These are phyloP conservation scores for Drosophila vallismaia DNA, from an alignment of 2,888 invertebrate species.

Conservation along the genomic window DNA sequence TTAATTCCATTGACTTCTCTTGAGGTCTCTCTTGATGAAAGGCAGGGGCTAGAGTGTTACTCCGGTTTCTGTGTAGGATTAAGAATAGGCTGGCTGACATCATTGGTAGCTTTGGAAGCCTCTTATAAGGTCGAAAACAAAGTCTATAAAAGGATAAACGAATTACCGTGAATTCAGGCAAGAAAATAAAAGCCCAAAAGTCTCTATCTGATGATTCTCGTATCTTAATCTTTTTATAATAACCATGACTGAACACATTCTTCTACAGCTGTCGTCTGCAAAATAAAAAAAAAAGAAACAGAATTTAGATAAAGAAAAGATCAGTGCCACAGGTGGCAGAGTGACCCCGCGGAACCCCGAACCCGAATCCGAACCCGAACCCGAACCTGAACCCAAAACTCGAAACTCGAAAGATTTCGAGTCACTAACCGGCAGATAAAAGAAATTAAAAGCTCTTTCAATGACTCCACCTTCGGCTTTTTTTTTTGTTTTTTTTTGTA, in stretches of 20 bases:
- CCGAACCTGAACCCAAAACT: too few species aligned
- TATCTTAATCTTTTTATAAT: background rate
- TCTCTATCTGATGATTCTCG: background rate
- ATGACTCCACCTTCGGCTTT: conserved; percentile 33
- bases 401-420: too few species aligned
- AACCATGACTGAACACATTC: background rate
- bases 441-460: conserved; percentile 18
- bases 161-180: too few species aligned
- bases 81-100: conserved; percentile 7
- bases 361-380: too few species aligned
- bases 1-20: conserved; percentile 55
- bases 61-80: background rate
- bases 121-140: too few species aligned
- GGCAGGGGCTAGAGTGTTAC: too few species aligned
- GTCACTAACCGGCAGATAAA: conserved; percentile 4
- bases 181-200: background rate
- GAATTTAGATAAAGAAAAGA: too few species aligned
- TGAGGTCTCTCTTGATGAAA: conserved; percentile 14
- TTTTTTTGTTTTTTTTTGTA: conserved; percentile 11
- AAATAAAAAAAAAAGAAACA: too few species aligned
- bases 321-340: too few species aligned
- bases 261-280: too few species aligned
- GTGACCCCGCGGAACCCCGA: too few species aligned
- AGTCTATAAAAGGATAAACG: too few species aligned
- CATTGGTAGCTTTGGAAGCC: background rate